Base-by-base conservation (phyloP, 2,888 invertebrate species). In the Norana najaformis region DNA sequence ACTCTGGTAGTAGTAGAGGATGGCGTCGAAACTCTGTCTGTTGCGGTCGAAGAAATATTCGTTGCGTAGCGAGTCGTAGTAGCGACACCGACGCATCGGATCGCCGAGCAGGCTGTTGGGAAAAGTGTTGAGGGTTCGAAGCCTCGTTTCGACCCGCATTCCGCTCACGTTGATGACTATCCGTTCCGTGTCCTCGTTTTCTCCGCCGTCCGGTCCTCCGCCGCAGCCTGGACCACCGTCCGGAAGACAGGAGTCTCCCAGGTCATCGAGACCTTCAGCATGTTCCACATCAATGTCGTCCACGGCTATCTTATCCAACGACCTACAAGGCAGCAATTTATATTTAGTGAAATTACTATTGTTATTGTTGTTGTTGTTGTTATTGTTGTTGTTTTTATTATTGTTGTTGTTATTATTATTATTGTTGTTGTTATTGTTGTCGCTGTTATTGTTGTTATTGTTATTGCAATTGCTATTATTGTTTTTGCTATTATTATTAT, bases 31-130 rank as follows among this genome's bases (percentile, higher is more conserved):
- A 95, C 98, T 98, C 95, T 98, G 98, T 95, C 99, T 97, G 96
- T 99, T 99, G 95, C 99, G 97, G 96, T 99, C 99, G 96, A 99
- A 99, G 96, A 99, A 99, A 96, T 99, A 99, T 96, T 99, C 99
- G 96, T 99, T 99, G 96, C 98, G 95, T 94, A 98, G 96, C 93
- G 98, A 98, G 96, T 99, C 99, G 96, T 98, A 99, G 96, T 98
- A 99, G 95, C 98, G 97, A 96, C 98, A 98, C 95, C 99, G 96
- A 92, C 95, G 94, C 88, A 93, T 92, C 34, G 95, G 94, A 98
- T 98, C 95, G 47, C 99, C 99, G 95, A 99, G 96, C 95, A 99
- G 96, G 94, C 89, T 90, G 53, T 90, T 89, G 14, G 90, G 90
- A n/a, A 90, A 90, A 23, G 47, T 89, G 89, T 85, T 90, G 47